Evolutionary conservation across 2,888 invertebrate genomes (phyloP), one percentile per base, ranked within the genome.

Genomic region (Melieria crassipennis): DNA sequence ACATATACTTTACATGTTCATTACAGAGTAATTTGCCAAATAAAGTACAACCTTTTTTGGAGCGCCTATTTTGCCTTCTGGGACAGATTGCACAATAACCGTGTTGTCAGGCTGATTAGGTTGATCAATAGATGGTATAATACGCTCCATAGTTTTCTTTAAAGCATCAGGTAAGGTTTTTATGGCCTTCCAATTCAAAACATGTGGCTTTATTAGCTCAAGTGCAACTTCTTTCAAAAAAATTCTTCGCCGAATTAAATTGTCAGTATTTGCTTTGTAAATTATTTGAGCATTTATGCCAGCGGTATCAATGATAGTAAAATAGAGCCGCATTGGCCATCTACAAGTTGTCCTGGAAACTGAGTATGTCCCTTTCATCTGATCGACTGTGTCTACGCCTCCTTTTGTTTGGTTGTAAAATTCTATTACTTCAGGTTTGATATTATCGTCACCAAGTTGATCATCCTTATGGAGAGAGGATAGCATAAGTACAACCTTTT

Each of bases 261-360:
- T 16, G 16, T 16, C 16, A 16, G 16, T 16, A 16, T 16, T 16
- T 16, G 16, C 16, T 16, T 16, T 16, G 16, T 16, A 16, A 16
- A 16, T 16, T 16, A 16, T 16, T 16, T 57, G 57, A 9, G 57
- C n/a, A 13, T 57, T 57, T 57, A 57, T 57, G n/a, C 57, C 57
- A 57, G 57, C 57, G n/a, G 7, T 57, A 30, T 57, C 57, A 57
- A 57, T 57, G 4, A 57, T 13, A 11, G 13, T 13, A n/a, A 57
- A 57, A 57, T 7, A 57, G 13, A 57, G 57, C 16, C 57, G 9
- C 57, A 57, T 57, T 57, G 57, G 57, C 57, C 57, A 57, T 30
- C 57, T 57, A 30, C 57, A 57, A 11, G 57, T 57, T 30, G 30
- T 57, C 57, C 57, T 57, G 57, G 57, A 57, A 57, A 57, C 57